A percentile compares a stretch with the other conserved stretches of the same genome.
Evolutionary conservation across 2,113 vertebrate species (phyloP).

Genomic region (Mormyrus iriodes): DNA sequence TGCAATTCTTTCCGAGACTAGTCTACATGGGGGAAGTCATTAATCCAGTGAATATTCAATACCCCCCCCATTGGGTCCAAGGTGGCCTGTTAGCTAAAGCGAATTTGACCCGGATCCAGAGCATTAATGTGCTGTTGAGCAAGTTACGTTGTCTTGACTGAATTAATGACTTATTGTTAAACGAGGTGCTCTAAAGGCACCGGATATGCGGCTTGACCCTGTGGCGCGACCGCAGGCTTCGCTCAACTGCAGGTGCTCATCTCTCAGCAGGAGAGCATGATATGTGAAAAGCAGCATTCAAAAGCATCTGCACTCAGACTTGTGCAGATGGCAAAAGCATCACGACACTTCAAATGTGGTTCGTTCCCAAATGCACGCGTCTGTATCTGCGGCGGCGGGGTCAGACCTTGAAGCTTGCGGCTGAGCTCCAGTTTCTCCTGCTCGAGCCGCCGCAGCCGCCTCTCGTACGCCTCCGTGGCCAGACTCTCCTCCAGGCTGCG

Average conservation of each 20-base stretch:
- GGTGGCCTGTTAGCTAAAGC: not conserved
- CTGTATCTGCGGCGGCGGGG: not conserved
- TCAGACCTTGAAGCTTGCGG: conserved; percentile 89
- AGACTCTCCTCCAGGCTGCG: conserved; percentile 84
- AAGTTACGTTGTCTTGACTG: not conserved
- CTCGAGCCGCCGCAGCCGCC: conserved; percentile 87
- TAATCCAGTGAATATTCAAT: not conserved
- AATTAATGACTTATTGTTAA: too few relatives aligned
- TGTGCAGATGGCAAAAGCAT: too few relatives aligned
- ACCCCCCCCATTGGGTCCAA: not conserved
- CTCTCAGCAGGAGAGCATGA: too few relatives aligned
- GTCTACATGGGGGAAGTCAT: not conserved
- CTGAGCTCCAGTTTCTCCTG: conserved; percentile 92
- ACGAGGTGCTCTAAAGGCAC: too few relatives aligned
- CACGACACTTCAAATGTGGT: too few relatives aligned
- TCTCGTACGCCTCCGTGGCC: conserved; percentile 90
- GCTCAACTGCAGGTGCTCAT: too few relatives aligned
- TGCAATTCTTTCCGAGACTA: not conserved
- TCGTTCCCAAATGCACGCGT: too few relatives aligned
- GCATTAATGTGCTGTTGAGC: not conserved
- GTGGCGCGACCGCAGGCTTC: too few relatives aligned
- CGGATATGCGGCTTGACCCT: too few relatives aligned
- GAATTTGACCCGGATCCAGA: not conserved
- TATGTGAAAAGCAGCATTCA: too few relatives aligned
- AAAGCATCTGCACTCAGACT: too few relatives aligned